These are phyloP conservation scores for Trisateles emortualis DNA, from an alignment of 2,888 invertebrate genomes.

Conservation along the genomic window DNA sequence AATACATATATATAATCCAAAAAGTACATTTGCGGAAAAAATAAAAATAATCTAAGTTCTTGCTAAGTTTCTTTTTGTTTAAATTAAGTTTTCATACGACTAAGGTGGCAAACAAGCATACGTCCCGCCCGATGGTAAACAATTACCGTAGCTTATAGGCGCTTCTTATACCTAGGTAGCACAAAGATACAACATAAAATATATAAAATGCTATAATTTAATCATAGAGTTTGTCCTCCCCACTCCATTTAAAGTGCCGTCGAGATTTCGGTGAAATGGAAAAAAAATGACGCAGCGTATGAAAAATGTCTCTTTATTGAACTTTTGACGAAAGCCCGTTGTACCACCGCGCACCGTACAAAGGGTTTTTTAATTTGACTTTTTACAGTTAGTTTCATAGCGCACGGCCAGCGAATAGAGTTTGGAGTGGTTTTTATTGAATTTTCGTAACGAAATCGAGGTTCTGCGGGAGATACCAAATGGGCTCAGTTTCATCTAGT, in stretches of 20 bases:
- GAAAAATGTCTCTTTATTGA: slow-evolving; percentile 26
- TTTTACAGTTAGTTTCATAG: slow-evolving; percentile 44
- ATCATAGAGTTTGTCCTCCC: slow-evolving; percentile 23
- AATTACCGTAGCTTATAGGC: too few species aligned
- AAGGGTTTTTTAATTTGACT: slow-evolving; percentile 44
- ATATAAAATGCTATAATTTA: slow-evolving; percentile 28
- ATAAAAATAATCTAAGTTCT: too few species aligned
- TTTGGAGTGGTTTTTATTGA: slow-evolving; percentile 36
- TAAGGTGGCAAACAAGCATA: too few species aligned
- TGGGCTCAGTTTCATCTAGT: slow-evolving; percentile 11
- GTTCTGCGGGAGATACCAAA: slow-evolving; percentile 9
- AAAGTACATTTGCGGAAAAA: too few species aligned
- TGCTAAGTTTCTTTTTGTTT: too few species aligned
- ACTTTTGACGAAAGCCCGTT: slow-evolving; percentile 28
- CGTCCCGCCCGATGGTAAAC: too few species aligned
- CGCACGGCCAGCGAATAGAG: slow-evolving; percentile 21
- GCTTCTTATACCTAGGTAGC: too few species aligned
- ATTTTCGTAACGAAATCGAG: slow-evolving; percentile 35
- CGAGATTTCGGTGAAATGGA: slow-evolving; percentile 24
- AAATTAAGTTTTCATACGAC: too few species aligned
- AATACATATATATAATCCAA: too few species aligned
- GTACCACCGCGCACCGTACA: slow-evolving; percentile 28
- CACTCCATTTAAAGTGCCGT: slow-evolving; percentile 21
- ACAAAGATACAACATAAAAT: slow-evolving; percentile 10
- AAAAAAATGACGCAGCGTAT: slow-evolving; percentile 32